phyloP scores from a whole-genome alignment of 92 coral and sea anemone genomes.

The Phymanthus crucifer region DNA sequence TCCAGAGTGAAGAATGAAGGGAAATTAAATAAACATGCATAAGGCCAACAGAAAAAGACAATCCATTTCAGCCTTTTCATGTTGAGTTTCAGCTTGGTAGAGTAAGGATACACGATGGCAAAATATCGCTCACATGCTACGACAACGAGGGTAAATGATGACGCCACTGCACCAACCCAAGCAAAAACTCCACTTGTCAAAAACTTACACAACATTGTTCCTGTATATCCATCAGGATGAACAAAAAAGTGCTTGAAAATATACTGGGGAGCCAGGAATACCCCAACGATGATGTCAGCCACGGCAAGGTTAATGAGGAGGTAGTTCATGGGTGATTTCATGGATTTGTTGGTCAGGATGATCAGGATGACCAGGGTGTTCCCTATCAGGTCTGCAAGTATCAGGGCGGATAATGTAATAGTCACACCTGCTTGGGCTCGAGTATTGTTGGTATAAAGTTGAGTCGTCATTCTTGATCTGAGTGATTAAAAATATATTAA shows the following conservation, averaged over 20 bases:
- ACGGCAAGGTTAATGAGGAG: no score
- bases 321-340: no score
- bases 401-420: constrained; percentile 15
- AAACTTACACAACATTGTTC: constrained; percentile 44
- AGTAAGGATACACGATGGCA: constrained; percentile 53
- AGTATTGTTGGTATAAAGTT: neutral
- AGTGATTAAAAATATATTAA: no score
- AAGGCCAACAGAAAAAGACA: constrained; percentile 27
- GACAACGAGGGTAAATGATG: constrained; percentile 44
- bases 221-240: constrained; percentile 51
- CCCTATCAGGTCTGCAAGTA: constrained; percentile 56
- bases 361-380: no score
- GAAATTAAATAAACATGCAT: constrained; percentile 22
- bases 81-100: constrained; percentile 33
- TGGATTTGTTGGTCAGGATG: no score
- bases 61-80: constrained; percentile 29
- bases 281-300: constrained; percentile 50
- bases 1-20: constrained; percentile 37
- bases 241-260: constrained; percentile 42
- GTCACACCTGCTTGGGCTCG: constrained; percentile 12
- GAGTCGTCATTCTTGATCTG: neutral
- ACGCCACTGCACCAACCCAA: constrained; percentile 51
- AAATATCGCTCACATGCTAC: constrained; percentile 49
- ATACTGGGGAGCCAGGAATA: constrained; percentile 49
- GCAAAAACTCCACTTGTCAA: constrained; percentile 43